These are phyloP conservation scores for Pecten maximus DNA, from an alignment of 2,888 invertebrate genomes.

Conservation along the genomic window DNA sequence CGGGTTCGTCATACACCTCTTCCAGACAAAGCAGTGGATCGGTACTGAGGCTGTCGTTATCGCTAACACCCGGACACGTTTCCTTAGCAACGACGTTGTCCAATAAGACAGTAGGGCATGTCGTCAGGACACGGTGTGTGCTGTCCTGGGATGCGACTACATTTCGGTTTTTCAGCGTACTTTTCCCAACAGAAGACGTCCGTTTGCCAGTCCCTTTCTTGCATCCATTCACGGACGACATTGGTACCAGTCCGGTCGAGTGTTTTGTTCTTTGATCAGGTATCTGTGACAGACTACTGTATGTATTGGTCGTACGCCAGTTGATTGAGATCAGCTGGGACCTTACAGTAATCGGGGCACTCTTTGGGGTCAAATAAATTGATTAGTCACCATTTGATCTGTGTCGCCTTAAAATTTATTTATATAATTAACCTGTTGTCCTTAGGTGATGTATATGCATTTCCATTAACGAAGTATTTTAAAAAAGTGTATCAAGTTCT, in stretches of 20 bases:
- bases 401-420: not conserved
- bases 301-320: not conserved
- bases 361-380: not conserved
- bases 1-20: not conserved
- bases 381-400: too few species aligned
- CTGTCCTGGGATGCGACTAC: not conserved
- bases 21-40: not conserved
- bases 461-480: not conserved
- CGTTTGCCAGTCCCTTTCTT: conserved; percentile 9
- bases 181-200: not conserved
- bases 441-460: not conserved
- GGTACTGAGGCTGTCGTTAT: not conserved
- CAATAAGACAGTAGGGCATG: not conserved
- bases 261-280: not conserved
- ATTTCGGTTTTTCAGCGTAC: not conserved
- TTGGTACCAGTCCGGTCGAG: not conserved
- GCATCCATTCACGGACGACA: not conserved
- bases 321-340: conserved; percentile 3
- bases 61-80: not conserved
- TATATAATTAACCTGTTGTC: not conserved
- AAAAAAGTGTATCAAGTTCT: not conserved
- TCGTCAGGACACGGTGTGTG: not conserved
- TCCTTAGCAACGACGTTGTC: not conserved
- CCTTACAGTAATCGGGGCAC: not conserved
- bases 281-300: not conserved